A percentile compares a stretch with the other conserved stretches of the same genome.
These are phyloP conservation scores for Thalassarche chlororhynchos DNA, from an alignment of 2,113 vertebrate genomes.

Conservation along the genomic window DNA sequence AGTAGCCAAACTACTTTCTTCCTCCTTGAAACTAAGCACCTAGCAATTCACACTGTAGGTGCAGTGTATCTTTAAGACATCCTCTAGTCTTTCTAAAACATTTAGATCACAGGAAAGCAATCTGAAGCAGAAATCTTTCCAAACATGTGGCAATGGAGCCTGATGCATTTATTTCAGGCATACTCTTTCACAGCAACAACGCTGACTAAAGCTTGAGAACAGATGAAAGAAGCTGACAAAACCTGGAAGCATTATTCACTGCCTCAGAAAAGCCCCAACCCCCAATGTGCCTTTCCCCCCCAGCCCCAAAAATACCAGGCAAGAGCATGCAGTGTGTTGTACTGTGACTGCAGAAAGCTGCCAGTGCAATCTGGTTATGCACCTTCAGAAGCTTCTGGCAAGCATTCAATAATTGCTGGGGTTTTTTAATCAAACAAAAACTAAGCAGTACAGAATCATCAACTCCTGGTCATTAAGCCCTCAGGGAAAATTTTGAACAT, in stretches of 20 bases:
- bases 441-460: not conserved
- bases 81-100: not conserved
- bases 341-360: not conserved
- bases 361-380: not conserved
- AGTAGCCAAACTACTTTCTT: not conserved
- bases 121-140: not conserved
- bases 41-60: not conserved
- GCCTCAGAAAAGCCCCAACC: not conserved
- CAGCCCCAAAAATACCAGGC: not conserved
- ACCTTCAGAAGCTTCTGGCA: not conserved
- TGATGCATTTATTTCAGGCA: not conserved
- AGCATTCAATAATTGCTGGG: not conserved
- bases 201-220: not conserved
- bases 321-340: not conserved
- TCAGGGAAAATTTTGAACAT: not conserved
- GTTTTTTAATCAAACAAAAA: not conserved
- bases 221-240: not conserved
- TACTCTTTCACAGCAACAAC: not conserved
- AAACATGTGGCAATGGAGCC: not conserved
- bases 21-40: not conserved
- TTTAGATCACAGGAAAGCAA: not conserved
- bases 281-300: accelerated
- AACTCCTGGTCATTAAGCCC: not conserved
- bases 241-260: not conserved
- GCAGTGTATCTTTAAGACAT: not conserved